Evolutionary conservation across 2,113 vertebrate genomes (phyloP), one percentile per base, ranked within the genome.

Genomic region (Syngnathus typhle): DNA sequence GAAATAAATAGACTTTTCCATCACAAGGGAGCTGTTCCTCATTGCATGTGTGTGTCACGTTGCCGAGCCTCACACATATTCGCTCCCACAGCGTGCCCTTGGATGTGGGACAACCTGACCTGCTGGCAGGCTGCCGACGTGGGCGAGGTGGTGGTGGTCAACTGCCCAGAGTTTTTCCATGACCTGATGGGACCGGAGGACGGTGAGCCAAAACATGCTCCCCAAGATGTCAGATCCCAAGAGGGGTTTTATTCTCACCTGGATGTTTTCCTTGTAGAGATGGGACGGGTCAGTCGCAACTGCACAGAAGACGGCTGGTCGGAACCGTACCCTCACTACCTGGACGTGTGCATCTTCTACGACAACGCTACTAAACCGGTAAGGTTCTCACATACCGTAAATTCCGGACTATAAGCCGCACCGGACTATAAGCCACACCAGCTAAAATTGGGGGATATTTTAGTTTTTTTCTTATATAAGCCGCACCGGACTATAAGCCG

Each of bases 21-120:
- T 55, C 52, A 5, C n/a, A 52, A 1, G 49, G 6, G 7, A 21
- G 49, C 7, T 5, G 5, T 21, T 52, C 19, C 6, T 21, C 49
- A n/a, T 37, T 41, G 27, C 5, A 36, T 23, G 27, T 36, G 27
- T 18, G 23, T 27, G 4, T 15, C n/a, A 13, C 32, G 6, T 37
- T 10, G 3, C 8, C 15, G 1, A 16, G 15, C 32, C 32, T 60
- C 19, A 43, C 38, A 5, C 39, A 18, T 44, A 7, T 44, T 62
- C 10, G 1, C 36, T 11, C 59, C 44, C 44, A 0, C 69, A 96
- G 96, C 82, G 23, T 99, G 97, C 75, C 91, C 93, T 0, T 95
- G 94, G 85, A 93, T 95, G 93, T 99, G 97, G 97, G 97, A 99
- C 77, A 98, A 98, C 41, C 91, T 99, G 76, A 97, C 96, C 0